Evolutionary conservation across 64 coral and sea anemone species (phyloP), one percentile per base, ranked within the genome.

Genomic region (Actinia tenebrosa): DNA sequence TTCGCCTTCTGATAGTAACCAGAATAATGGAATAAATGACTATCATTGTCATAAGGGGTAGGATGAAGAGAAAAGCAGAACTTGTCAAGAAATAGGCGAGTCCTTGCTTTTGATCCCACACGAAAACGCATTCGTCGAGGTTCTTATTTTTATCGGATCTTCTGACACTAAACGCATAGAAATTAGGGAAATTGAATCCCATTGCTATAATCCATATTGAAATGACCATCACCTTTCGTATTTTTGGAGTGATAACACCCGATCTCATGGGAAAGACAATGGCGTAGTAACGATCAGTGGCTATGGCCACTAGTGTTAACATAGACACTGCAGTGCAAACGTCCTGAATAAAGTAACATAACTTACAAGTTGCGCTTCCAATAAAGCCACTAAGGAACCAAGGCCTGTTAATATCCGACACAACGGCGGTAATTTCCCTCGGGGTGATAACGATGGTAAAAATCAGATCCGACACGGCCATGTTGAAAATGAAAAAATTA

Each of bases 231-330:
- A 61, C 56, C 9, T 25, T 66, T 19, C 87, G 60, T 20, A 89
- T 1, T 45, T 62, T 89, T 62, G 78, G 22, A 22, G 77, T 83
- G 10, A 89, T 83, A 44, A 89, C 63, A 16, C 55, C 44, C 22
- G 78, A 42, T 11, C 87, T 78, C 58, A 87, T 53, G 1, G 90
- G 90, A 59, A 83, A 84, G 8, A 92, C 90, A 81, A 92, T 79
- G 30, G 90, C 90, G 50, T 87, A 87, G 43, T 86, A 88, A 15
- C 86, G 90, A 83, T 92, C 90, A 2, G 87, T 45, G 44, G 85
- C 86, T 30, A 92, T 92, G 4, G 66, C n/a, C 64, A 92, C 79
- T 30, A 92, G 52, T 16, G 82, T 92, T 13, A 86, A 87, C 23
- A 92, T 71, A 13, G 90, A 92, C 14, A 87, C 90, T 22, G 77